Conservation (phyloP, 2,797 vertebrate genomes). For the Carduelis carduelis region DNA sequence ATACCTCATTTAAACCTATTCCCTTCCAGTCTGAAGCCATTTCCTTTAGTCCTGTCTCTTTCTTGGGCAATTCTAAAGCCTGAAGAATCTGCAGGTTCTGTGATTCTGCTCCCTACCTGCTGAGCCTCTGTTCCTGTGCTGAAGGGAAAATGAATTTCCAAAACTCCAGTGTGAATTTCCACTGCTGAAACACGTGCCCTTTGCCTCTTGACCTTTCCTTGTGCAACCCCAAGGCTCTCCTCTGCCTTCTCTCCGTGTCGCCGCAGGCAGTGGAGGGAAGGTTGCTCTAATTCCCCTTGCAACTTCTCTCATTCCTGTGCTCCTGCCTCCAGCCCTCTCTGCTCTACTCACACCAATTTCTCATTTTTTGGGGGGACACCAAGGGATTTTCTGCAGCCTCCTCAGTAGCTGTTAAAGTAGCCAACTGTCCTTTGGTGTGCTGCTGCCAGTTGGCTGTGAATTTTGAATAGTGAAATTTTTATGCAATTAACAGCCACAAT, state of each 20-base stretch:
- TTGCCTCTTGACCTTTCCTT: neutral
- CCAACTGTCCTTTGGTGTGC: neutral
- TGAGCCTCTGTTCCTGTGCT: neutral
- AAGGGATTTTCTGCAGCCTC: neutral
- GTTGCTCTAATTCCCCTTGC: neutral
- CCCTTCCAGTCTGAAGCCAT: neutral
- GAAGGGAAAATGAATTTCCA: neutral
- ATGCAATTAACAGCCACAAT: neutral
- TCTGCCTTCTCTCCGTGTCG: accelerated
- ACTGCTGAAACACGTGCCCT: neutral
- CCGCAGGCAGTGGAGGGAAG: accelerated
- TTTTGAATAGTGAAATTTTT: neutral
- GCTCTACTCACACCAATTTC: neutral
- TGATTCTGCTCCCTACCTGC: neutral
- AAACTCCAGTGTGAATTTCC: neutral
- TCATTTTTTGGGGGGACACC: neutral
- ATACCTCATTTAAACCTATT: neutral
- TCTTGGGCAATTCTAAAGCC: neutral
- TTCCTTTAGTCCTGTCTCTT: neutral
- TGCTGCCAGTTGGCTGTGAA: neutral
- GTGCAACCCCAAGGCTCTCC: neutral
- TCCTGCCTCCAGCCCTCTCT: neutral
- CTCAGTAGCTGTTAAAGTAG: neutral
- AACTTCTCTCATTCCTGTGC: neutral
- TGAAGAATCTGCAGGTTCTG: neutral